Percentiles rank a stretch among this genome's conserved stretches.
Conservation (phyloP, 2,797 vertebrate species). For the Micropoecilia bifurca region DNA sequence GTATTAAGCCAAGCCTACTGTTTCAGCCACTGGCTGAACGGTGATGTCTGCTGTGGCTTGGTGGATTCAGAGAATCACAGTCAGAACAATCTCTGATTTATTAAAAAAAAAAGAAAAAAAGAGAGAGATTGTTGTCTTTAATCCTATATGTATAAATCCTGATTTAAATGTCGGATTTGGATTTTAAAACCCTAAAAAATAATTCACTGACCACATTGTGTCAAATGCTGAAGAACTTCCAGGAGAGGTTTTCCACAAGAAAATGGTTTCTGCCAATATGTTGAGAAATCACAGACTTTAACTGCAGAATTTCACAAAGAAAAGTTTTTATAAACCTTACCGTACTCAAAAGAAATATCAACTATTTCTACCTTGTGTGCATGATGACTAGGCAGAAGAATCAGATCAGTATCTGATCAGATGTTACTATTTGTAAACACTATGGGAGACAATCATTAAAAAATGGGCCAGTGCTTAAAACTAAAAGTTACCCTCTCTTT, state of each 20-base stretch:
- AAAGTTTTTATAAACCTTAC: neutral
- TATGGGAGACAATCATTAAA: neutral
- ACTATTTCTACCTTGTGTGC: neutral
- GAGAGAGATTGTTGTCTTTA: neutral
- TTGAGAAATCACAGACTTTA: neutral
- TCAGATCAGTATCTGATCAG: neutral
- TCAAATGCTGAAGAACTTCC: neutral
- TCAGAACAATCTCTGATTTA: slow-evolving; percentile 5
- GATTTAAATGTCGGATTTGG: neutral
- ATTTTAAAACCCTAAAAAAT: neutral
- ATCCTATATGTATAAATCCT: neutral
- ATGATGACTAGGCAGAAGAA: neutral
- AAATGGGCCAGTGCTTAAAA: neutral
- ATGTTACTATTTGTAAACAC: neutral
- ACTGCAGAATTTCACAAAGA: neutral
- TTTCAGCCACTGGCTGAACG: slow-evolving; percentile 22
- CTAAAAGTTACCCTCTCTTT: neutral
- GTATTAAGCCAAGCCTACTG: slow-evolving; percentile 56
- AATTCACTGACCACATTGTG: neutral
- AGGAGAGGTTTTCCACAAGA: neutral
- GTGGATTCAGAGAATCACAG: slow-evolving; percentile 10
- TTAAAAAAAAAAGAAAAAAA: neutral
- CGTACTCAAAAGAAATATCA: neutral
- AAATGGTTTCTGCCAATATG: no score
- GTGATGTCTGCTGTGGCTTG: slow-evolving; percentile 27